Percentiles rank a stretch among this genome's conserved stretches.
phyloP scores from a whole-genome alignment of 2,113 vertebrate genomes.

The Ciconia maguari region DNA sequence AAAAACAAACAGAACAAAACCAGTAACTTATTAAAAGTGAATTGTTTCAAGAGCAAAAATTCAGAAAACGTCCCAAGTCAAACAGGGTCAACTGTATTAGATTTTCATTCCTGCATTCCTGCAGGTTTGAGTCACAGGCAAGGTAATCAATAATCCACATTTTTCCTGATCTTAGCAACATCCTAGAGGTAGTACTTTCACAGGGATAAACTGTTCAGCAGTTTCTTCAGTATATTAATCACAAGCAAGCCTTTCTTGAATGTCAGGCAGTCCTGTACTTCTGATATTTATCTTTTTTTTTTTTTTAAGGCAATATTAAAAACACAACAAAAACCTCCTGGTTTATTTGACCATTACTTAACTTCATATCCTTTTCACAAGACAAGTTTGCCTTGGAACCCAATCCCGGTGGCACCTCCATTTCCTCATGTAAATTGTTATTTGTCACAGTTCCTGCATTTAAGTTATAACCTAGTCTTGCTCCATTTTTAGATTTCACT shows the following conservation, averaged over 20 bases:
- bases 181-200: neutral
- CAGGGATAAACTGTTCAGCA: neutral
- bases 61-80: neutral
- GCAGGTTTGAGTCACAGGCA: neutral
- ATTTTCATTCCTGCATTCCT: neutral
- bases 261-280: neutral
- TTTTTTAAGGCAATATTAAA: neutral
- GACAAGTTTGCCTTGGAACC: neutral
- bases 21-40: neutral
- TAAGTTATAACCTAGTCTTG: neutral
- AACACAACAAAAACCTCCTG: neutral
- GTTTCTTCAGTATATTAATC: neutral
- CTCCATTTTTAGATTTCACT: slow-evolving; percentile 35
- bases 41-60: slow-evolving; percentile 1
- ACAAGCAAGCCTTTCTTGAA: neutral
- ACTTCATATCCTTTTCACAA: slow-evolving; percentile 10
- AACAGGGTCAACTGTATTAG: neutral
- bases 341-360: neutral
- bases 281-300: neutral
- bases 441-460: neutral
- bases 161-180: neutral
- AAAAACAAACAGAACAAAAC: neutral
- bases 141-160: neutral
- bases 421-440: neutral
- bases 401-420: neutral